Evolutionary conservation across 1,140 invertebrate genomes (phyloP), one percentile per base, ranked within the genome.

Genomic region (Trichogramma pretiosum): DNA sequence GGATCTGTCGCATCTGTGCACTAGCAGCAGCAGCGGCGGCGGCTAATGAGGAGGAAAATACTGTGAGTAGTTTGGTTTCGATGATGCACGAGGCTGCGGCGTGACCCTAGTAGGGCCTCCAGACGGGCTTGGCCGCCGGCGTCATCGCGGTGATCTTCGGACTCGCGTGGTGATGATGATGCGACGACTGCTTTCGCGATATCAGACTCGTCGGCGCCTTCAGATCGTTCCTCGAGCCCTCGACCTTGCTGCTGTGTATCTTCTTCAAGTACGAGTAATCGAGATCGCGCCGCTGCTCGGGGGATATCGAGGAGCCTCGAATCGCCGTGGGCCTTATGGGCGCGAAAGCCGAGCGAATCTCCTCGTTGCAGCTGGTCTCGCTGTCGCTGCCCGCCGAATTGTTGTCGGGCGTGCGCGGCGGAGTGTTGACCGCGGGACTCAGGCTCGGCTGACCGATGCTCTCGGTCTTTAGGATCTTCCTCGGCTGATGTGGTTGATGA

Each of bases 331-430:
- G 28, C 17, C 64, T 50, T 22, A 78, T 74, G 0, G 76, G 77
- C 1, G 76, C 77, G 63, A 85, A 86, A 23, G 84, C 84, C 16
- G 83, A 86, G 60, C 83, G 82, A 0, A 85, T 78, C 32, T 85
- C 78, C 32, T 86, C 84, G 50, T 87, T 84, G 61, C 61, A 16
- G 59, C 65, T 43, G 49, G 72, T 57, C 55, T 75, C 60, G 49
- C 60, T 65, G 56, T 65, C 49, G 55, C 61, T 65, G 47, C 73
- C 65, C 68, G 77, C 72, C 56, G 72, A 53, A 55, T 70, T 70
- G 34, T 61, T 52, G 2, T 61, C 61, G 4, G 68, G 60, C 7
- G 60, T 62, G 16, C 63, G 60, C 11, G 58, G 59, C 22, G 59
- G 33, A n/a, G n/a, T n/a, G n/a, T n/a, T n/a, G n/a, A n/a, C n/a